Evolutionary conservation across 1,140 invertebrate species (phyloP).

Genomic region (Hycleus phaleratus): DNA sequence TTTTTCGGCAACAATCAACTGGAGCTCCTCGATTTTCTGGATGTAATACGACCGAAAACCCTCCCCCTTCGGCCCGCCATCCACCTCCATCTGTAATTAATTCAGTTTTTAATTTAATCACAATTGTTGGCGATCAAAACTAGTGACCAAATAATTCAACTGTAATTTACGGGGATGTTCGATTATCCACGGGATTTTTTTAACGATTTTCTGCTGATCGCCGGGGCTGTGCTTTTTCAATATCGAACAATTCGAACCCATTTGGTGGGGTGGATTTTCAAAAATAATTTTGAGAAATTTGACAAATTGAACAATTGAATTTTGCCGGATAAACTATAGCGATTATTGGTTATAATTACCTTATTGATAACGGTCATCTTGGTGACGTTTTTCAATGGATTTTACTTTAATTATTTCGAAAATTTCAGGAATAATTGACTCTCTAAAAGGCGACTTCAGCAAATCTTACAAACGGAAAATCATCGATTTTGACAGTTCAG

Average conservation of each 20-base stretch:
- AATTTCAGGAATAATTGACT: no score
- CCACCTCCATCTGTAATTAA: conserved; percentile 75
- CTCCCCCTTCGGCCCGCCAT: conserved; percentile 67
- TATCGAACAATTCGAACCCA: conserved; percentile 25
- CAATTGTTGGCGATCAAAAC: no score
- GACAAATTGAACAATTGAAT: conserved; percentile 7
- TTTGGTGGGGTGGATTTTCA: conserved; percentile 2
- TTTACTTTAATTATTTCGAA: no score
- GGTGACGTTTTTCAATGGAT: background rate
- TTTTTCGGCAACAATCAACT: conserved; percentile 93
- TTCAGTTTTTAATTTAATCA: no score
- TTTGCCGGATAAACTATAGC: background rate
- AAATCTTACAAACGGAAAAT: conserved; percentile 17
- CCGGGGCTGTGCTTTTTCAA: background rate
- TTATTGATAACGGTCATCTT: conserved; percentile 37
- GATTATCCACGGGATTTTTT: no score
- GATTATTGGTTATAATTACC: conserved; percentile 14
- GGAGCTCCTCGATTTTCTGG: conserved; percentile 94
- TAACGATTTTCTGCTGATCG: no score
- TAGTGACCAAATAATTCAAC: no score
- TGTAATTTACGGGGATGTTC: no score
- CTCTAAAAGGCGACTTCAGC: background rate
- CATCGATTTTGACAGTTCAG: conserved; percentile 16
- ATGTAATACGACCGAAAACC: conserved; percentile 92
- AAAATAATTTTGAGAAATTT: conserved; percentile 1